Base-by-base conservation (phyloP, 1,140 invertebrate species). In the Trichonephila clavipes region DNA sequence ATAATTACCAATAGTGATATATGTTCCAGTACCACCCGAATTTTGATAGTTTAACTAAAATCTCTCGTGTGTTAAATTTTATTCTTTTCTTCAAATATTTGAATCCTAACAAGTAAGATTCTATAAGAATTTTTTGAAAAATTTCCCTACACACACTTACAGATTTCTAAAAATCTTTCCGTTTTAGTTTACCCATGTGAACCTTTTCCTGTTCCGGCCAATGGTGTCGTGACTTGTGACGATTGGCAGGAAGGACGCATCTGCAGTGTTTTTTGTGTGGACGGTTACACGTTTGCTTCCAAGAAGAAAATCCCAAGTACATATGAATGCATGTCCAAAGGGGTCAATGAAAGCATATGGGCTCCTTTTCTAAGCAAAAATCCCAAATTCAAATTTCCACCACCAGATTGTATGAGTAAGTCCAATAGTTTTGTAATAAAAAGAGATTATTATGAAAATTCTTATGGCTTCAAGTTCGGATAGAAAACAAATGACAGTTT, bases 251-350 rank as follows among this genome's bases (percentile, higher is more conserved):
- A 82, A 21, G 92, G 93, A 19, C 92, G 88, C 0, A 98, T 98
- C 94, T 99, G 99, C 96, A 99, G 99, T 95, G 98, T 98, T 7
- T 99, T 98, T 95, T 98, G 98, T 21, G 98, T 98, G 89, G 98
- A 99, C 97, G 98, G 98, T 66, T 98, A 98, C 96, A 99, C 98
- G 1, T 94, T 94, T 51, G 83, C 83, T 40, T 58, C 58, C 1
- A 64, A 34, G 2, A 6, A 34, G 21, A 40, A 92, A 28, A 21
- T 92, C 40, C 85, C 85, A 7, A 88, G 40, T 19, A 16, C 64
- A 7, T 93, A 34, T 44, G 34, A 85, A 51, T 93, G 86, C 19
- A 16, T 24, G 10, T 34, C 51, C 19, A 24, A n/a, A 18, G 24
- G 83, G 1, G 58, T 5, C 7, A 81, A 40, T 8, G 19, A 19